A percentile compares a stretch with the other conserved stretches of the same genome.
phyloP scores from a whole-genome alignment of 2,113 vertebrate genomes.

The Lepus americanus region DNA sequence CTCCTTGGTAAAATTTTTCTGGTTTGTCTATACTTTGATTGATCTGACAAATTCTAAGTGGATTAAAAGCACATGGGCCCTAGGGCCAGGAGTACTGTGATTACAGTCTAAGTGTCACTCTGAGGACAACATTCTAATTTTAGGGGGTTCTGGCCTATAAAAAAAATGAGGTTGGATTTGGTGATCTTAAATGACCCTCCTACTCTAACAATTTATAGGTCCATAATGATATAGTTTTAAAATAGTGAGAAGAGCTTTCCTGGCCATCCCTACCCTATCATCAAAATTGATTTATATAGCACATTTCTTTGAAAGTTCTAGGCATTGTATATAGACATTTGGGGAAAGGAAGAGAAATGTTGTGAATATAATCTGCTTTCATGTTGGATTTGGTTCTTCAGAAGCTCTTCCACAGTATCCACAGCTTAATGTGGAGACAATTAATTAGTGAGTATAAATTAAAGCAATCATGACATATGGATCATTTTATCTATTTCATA shows the following conservation, averaged over 20 bases:
- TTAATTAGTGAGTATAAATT: neutral
- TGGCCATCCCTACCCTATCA: neutral
- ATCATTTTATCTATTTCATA: neutral
- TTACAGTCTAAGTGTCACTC: neutral
- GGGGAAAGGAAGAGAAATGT: neutral
- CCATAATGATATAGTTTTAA: neutral
- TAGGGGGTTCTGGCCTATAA: neutral
- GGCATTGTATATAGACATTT: neutral
- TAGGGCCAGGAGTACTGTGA: neutral
- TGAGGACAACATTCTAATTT: slow-evolving; percentile 3
- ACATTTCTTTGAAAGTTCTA: slow-evolving; percentile 42
- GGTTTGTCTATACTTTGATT: neutral
- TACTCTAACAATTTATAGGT: neutral
- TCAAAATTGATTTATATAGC: neutral
- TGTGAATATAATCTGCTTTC: neutral
- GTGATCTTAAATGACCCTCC: neutral
- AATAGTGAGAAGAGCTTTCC: neutral
- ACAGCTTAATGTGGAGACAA: neutral
- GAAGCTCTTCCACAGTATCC: neutral
- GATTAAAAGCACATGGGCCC: neutral
- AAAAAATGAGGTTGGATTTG: neutral
- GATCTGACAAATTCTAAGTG: neutral
- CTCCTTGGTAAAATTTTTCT: neutral
- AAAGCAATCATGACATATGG: neutral
- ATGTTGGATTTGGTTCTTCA: neutral